Percentiles rank a stretch among this genome's conserved stretches.
Conservation (phyloP, 2,888 invertebrate genomes). For the Chymomyza amoena region DNA sequence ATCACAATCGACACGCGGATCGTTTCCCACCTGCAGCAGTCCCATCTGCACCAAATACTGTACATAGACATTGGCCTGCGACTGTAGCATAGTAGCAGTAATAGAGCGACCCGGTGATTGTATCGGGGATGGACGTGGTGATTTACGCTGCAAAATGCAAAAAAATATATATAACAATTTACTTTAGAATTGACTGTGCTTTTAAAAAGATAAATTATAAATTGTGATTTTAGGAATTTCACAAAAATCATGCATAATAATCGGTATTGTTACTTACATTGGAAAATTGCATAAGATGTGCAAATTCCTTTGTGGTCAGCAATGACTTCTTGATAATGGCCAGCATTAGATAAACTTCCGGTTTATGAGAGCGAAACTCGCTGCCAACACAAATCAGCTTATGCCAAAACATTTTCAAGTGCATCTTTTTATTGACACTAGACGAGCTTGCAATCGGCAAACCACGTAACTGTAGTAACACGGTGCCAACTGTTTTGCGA, state of each 20-base stretch:
- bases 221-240: too few relatives aligned
- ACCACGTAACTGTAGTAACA: constrained; percentile 84
- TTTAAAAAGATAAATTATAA: too few relatives aligned
- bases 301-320: constrained; percentile 62
- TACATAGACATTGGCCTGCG: constrained; percentile 75
- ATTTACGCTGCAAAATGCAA: constrained; percentile 45
- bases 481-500: constrained; percentile 83
- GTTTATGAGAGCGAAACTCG: constrained; percentile 82
- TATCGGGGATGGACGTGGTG: constrained; percentile 33
- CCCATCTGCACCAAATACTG: constrained; percentile 74
- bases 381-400: constrained; percentile 82
- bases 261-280: constrained; percentile 41
- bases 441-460: constrained; percentile 83
- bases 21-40: constrained; percentile 76
- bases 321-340: constrained; percentile 81
- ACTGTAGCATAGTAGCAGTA: constrained; percentile 74
- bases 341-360: constrained; percentile 82
- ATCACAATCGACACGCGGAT: constrained; percentile 71
- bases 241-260: too few relatives aligned
- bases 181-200: too few relatives aligned
- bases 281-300: constrained; percentile 50
- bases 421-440: constrained; percentile 75
- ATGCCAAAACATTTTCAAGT: constrained; percentile 82
- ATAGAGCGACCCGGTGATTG: constrained; percentile 57
- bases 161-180: too few relatives aligned